Evolutionary conservation across 2,797 vertebrate genomes (phyloP).

Genomic region (Sparidentex hasta): DNA sequence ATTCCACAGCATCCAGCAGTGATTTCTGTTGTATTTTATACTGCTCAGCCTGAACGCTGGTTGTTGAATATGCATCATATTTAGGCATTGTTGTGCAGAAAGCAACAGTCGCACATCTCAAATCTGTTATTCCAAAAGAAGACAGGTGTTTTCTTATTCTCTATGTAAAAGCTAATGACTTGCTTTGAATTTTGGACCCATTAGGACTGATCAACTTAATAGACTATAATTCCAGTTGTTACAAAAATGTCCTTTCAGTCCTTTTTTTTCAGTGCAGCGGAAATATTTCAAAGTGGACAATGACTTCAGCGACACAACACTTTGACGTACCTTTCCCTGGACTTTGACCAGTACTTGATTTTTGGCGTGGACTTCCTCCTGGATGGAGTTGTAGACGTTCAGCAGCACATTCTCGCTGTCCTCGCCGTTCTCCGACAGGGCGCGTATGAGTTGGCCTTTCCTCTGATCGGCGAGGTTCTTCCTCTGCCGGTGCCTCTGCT

Average conservation of each 20-base stretch:
- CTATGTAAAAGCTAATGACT: not conserved
- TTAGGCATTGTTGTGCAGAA: not conserved
- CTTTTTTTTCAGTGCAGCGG: not conserved
- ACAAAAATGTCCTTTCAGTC: too few species aligned
- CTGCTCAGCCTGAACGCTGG: not conserved
- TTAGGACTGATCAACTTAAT: not conserved
- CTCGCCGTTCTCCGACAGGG: constrained; percentile 85
- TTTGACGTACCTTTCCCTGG: constrained; percentile 88
- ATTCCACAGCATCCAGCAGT: not conserved
- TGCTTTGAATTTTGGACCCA: not conserved
- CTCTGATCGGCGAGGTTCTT: constrained; percentile 88
- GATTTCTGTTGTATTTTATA: not conserved
- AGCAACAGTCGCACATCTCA: not conserved
- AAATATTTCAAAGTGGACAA: not conserved
- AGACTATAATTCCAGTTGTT: not conserved
- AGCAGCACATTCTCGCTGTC: constrained; percentile 89
- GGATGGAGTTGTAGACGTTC: constrained; percentile 90
- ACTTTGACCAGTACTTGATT: constrained; percentile 88
- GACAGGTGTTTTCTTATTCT: not conserved
- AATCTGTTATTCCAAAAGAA: not conserved
- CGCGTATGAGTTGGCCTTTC: constrained; percentile 85
- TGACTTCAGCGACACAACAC: not conserved
- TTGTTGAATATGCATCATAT: not conserved
- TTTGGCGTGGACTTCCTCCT: constrained; percentile 91
- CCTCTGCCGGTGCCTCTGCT: constrained; percentile 84